Base-by-base conservation (phyloP, 64 coral and sea anemone genomes). In the Trachythela sp. region DNA sequence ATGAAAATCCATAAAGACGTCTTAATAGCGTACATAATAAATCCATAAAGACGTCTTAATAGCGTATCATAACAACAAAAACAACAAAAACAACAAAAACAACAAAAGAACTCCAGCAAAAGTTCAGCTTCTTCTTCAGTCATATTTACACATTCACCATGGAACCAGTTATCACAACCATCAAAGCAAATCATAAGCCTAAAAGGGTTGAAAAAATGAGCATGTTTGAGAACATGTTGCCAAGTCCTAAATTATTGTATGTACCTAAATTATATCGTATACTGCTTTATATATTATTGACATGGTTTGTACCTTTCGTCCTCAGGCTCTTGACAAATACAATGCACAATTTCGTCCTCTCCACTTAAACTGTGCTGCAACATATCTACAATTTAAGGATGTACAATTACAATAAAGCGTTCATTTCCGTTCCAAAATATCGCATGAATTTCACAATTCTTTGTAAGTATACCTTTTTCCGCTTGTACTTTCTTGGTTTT, bases 81-180 rank as follows among this genome's bases (percentile, higher is more conserved):
- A n/a, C n/a, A n/a, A n/a, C n/a, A 37, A 30, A 30, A 34, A 80
- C 9, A 80, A 35, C 75, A 80, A 35, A 80, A 36, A 37, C 30
- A 80, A 80, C 75, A 77, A 80, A 36, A 80, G 20, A 80, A 80
- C 20, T 80, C 11, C 8, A 29, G 75, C 75, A 80, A 80, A 80
- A 80, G 75, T 80, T 80, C 75, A 13, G 75, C 75, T 80, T 80
- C 75, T 80, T 80, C 75, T 80, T 80, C 75, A 18, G 75, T 36
- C 8, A 40, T 80, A 80, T 80, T 80, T 80, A 80, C 30, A 80
- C 75, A 80, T 35, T 80, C 75, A 77, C 71, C 71, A 77, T 77
- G 71, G 31, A 77, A 80, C 75, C 75, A 80, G 37, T 36, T 80
- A 37, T 40, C 75, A 80, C 75, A 80, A 37, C 3, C 75, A 80